Base-by-base conservation (phyloP, 2,797 vertebrate species). In the Luscinia luscinia region DNA sequence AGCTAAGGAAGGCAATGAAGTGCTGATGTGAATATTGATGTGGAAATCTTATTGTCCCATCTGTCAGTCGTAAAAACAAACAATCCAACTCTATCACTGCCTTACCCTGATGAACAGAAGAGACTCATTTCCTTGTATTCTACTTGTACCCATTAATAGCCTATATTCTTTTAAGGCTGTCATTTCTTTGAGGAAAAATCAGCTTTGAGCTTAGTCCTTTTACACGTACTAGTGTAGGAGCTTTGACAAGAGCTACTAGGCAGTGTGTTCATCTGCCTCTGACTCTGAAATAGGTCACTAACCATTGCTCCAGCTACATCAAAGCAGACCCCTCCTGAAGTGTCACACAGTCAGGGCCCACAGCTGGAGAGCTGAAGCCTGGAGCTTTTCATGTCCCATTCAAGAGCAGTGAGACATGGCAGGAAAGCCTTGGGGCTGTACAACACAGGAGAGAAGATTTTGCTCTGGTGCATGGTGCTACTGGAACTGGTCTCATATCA, bases 51-150 rank as follows among this genome's bases (percentile, higher is more conserved):
- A 69, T 30, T 45, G 84, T 82, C 55, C 45, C 80, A 84, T 72
- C 66, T 92, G 74, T 54, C 88, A 78, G 63, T 45, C 9, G 2
- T 74, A 81, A 94, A 92, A 93, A 89, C 63, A 95, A 90, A 84
- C 55, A 78, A 62, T 18, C 14, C 58, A 89, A 45, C 30, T 73
- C 86, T 72, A 64, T 20, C 48, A 59, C 24, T 73, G 74, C 55
- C 59, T 75, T 62, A 82, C 30, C 30, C 77, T 57, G 51, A 73
- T 49, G 51, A 88, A 67, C 49, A 92, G 63, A 83, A 80, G 30
- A 61, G 43, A 51, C 34, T 88, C 11, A 73, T 69, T 96, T 95
- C 74, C 73, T 86, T 24, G 26, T 69, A 70, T 89, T 94, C 45
- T 90, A 32, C 63, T 69, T 63, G 67, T 48, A 79, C 12, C 66